Base-by-base conservation (phyloP, 2,797 vertebrate species). In the Eupleurogrammus muticus region DNA sequence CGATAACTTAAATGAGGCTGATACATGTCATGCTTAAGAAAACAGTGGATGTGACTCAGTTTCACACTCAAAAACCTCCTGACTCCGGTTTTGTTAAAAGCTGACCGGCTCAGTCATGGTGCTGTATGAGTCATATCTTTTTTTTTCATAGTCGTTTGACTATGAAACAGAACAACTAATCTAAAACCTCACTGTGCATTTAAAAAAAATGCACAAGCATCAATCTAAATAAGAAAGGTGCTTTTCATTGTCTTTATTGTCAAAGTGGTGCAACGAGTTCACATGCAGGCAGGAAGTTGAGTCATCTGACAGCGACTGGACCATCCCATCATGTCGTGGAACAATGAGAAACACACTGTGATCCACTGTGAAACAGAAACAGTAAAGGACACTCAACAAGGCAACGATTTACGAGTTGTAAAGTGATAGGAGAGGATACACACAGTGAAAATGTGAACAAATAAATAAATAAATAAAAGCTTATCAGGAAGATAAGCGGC, bases 291-390 rank as follows among this genome's bases (percentile, higher is more conserved):
- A 66, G 56, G 53, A 60, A 75, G 23, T 51, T 73, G 19, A 17
- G 36, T 60, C 70, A 54, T 57, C 23, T 10, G 13, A 32, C 59
- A 16, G 28, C 34, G 68, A 74, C 44, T 62, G 61, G 46, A 52
- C 68, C 65, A 4, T 62, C 63, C 70, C 53, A 9, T 10, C 35
- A 46, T 19, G 70, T 80, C 61, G 55, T 7, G 42, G 71, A 79
- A 83, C 75, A 70, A 72, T 60, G 66, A 73, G 46, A 40, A 20
- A 47, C 73, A 47, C 58, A 14, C 74, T 59, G 68, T 38, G 49
- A 84, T 81, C 84, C 83, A 63, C 80, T 0, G 28, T 20, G 55
- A 68, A 78, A 59, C 69, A 44, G 53, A 69, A 34, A 34, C 40
- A 14, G 57, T 10, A 17, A 78, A 74, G 66, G 77, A 21, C 65